These are phyloP conservation scores for Zophobas atratus DNA, from an alignment of 1,140 invertebrate species.

Conservation along the genomic window DNA sequence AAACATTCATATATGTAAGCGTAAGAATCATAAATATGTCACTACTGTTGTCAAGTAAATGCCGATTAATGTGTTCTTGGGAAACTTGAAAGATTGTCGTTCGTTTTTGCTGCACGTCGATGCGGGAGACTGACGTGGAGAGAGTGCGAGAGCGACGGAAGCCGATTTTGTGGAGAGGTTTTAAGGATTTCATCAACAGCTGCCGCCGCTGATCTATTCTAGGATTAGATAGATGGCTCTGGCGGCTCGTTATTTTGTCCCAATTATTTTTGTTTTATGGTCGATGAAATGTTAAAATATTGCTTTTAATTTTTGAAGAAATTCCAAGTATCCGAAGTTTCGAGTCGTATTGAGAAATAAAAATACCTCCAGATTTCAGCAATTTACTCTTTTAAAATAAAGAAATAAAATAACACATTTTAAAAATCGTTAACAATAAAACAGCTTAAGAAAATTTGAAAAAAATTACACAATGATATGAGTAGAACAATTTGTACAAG, in stretches of 20 bases:
- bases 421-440: conserved; percentile 46
- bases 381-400: conserved; percentile 50
- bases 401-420: conserved; percentile 57
- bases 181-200: conserved; percentile 55
- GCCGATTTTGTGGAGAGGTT: not conserved
- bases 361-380: conserved; percentile 22
- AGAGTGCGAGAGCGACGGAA: conserved; percentile 15
- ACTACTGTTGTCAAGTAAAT: conserved; percentile 68
- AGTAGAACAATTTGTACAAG: conserved; percentile 45
- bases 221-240: conserved; percentile 62
- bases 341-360: conserved; percentile 7
- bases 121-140: not conserved
- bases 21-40: conserved; percentile 68
- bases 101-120: conserved; percentile 59
- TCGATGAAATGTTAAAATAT: conserved; percentile 60
- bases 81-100: conserved; percentile 62
- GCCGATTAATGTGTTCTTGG: conserved; percentile 68
- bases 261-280: conserved; percentile 65
- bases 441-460: conserved; percentile 10
- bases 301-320: conserved; percentile 51
- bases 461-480: conserved; percentile 47
- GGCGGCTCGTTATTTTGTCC: conserved; percentile 62
- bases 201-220: conserved; percentile 62
- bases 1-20: conserved; percentile 68
- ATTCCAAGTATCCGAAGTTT: conserved; percentile 27